Percentiles rank a stretch among this genome's conserved stretches.
phyloP scores from a whole-genome alignment of 2,113 vertebrate species.

The Ictidomys tridecemlineatus region DNA sequence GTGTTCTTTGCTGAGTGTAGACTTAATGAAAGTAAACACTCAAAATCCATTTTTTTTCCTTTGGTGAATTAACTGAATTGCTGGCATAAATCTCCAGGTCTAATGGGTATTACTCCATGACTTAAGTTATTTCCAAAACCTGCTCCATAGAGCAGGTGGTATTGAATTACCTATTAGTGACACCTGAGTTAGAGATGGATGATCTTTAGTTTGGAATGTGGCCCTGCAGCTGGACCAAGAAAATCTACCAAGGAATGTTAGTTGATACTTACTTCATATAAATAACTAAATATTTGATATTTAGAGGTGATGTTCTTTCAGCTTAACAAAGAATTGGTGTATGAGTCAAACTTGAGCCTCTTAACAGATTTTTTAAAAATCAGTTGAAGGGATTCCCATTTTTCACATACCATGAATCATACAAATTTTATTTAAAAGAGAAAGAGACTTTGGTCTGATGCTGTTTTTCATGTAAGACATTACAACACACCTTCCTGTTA shows the following conservation, averaged over 20 bases:
- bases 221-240: not conserved
- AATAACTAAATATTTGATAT: not conserved
- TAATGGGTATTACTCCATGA: not conserved
- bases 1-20: slow-evolving; percentile 43
- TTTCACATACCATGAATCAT: not conserved
- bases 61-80: slow-evolving; percentile 46
- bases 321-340: not conserved
- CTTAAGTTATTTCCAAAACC: slow-evolving; percentile 49
- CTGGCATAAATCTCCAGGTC: slow-evolving; percentile 8
- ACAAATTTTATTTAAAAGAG: not conserved
- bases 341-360: not conserved
- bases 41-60: not conserved
- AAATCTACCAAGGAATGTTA: slow-evolving; percentile 33
- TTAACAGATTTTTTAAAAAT: slow-evolving; percentile 4
- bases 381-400: not conserved
- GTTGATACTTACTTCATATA: not conserved
- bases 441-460: not conserved
- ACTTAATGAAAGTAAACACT: slow-evolving; percentile 62
- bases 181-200: not conserved
- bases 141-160: not conserved
- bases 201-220: not conserved
- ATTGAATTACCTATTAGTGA: not conserved
- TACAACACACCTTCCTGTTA: not conserved
- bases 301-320: not conserved
- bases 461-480: not conserved